Evolutionary conservation across 2,797 vertebrate species (phyloP).

Genomic region (Arremon aurantiirostris): DNA sequence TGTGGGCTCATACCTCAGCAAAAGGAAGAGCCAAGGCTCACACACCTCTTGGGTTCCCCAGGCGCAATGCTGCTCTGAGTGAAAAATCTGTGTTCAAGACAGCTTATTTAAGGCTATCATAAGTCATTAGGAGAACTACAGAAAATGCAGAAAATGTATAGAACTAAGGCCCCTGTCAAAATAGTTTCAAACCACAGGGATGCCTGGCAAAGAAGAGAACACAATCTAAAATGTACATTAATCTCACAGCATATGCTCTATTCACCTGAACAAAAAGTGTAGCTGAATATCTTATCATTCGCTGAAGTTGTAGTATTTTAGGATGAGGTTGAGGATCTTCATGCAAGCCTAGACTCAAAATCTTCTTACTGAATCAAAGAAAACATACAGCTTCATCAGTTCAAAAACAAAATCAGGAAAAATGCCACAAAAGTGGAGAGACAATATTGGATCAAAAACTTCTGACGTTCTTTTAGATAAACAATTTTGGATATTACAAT

Average conservation of each 20-base stretch:
- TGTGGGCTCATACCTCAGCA: not conserved
- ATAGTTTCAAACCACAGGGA: not conserved
- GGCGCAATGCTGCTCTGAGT: not conserved
- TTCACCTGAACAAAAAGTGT: conserved; percentile 95
- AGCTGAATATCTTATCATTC: conserved; percentile 93
- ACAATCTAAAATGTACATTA: not conserved
- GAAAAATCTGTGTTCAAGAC: not conserved
- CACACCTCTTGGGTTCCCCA: not conserved
- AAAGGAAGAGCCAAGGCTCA: not conserved
- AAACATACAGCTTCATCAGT: not conserved
- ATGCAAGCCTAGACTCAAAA: conserved; percentile 88
- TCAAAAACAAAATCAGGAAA: not conserved
- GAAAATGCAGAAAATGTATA: not conserved
- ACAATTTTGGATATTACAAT: not conserved
- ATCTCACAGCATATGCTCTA: not conserved
- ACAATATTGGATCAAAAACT: not conserved
- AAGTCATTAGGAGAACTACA: not conserved
- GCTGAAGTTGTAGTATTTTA: conserved; percentile 89
- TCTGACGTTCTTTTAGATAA: not conserved
- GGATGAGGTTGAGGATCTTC: conserved; percentile 88
- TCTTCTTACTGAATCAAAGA: conserved; percentile 87
- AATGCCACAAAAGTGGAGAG: not conserved
- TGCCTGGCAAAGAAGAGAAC: not conserved
- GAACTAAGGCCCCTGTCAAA: not conserved
- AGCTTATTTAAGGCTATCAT: not conserved